Evolutionary conservation across 2,888 invertebrate genomes (phyloP).

Genomic region (Drosophila limbata): DNA sequence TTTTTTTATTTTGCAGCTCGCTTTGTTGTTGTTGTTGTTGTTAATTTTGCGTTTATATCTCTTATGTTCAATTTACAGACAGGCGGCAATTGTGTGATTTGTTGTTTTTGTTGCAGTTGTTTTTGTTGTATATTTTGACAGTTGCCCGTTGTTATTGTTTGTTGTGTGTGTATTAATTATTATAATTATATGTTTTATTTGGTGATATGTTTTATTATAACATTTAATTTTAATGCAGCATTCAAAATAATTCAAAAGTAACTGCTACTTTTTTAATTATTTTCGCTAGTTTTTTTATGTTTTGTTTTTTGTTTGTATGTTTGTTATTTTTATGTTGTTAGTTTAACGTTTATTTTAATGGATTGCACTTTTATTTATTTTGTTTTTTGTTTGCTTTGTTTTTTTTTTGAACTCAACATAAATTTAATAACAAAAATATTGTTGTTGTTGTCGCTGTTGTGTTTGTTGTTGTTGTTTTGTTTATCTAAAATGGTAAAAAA

Average conservation of each 20-base stretch:
- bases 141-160: conserved; percentile 56
- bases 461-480: conserved; percentile 53
- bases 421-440: conserved; percentile 79
- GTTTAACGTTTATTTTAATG: conserved; percentile 49
- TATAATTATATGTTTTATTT: conserved; percentile 59
- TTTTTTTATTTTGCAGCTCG: conserved; percentile 20
- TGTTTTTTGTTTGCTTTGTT: conserved; percentile 40
- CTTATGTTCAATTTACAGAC: conserved; percentile 61
- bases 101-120: conserved; percentile 48
- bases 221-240: conserved; percentile 54
- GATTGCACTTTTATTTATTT: conserved; percentile 76
- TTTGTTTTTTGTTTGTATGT: conserved; percentile 36
- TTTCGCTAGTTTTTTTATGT: conserved; percentile 55
- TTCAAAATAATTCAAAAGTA: conserved; percentile 81
- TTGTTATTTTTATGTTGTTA: conserved; percentile 50
- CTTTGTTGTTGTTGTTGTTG: conserved; percentile 30
- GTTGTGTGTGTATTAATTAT: conserved; percentile 48
- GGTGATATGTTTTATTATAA: conserved; percentile 72
- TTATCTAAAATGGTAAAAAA: conserved; percentile 64
- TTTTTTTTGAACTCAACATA: conserved; percentile 75
- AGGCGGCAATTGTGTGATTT: conserved; percentile 61
- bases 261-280: conserved; percentile 80
- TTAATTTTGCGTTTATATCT: conserved; percentile 36
- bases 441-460: conserved; percentile 55
- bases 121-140: conserved; percentile 66